Conservation (phyloP, 2,113 vertebrate genomes). For the Pangasianodon gigas region DNA sequence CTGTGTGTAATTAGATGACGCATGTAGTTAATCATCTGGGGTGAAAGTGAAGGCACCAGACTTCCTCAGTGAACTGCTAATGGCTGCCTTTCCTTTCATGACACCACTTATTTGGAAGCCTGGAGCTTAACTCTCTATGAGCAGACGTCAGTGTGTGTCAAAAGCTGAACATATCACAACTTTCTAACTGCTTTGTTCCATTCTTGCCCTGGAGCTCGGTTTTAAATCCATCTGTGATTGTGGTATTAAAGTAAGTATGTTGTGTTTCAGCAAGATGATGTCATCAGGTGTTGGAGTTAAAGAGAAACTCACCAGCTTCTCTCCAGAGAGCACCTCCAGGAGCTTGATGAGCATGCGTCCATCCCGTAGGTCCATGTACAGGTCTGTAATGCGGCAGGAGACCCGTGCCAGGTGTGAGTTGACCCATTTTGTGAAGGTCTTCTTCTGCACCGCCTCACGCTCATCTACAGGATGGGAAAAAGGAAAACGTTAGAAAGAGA, state of each 20-base stretch:
- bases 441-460: conserved; percentile 32
- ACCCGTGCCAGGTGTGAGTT: conserved; percentile 84
- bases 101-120: conserved; percentile 6
- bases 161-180: not conserved
- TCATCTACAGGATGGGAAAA: not conserved
- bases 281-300: too few species aligned
- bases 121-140: not conserved
- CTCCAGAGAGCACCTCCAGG: conserved; percentile 76
- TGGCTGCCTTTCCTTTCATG: conserved; percentile 2
- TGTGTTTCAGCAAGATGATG: not conserved
- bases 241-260: not conserved
- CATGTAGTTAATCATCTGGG: conserved; percentile 18
- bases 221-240: not conserved
- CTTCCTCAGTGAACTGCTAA: not conserved
- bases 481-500: not conserved
- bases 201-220: not conserved
- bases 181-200: not conserved
- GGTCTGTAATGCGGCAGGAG: conserved; percentile 83
- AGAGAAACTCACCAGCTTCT: conserved; percentile 32
- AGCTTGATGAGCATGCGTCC: conserved; percentile 85
- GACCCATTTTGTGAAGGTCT: conserved; percentile 67
- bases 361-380: conserved; percentile 69
- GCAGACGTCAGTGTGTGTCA: not conserved
- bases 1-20: conserved; percentile 23
- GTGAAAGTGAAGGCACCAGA: conserved; percentile 5